Evolutionary conservation across 2,888 invertebrate genomes (phyloP).

Genomic region (Pterostichus niger): DNA sequence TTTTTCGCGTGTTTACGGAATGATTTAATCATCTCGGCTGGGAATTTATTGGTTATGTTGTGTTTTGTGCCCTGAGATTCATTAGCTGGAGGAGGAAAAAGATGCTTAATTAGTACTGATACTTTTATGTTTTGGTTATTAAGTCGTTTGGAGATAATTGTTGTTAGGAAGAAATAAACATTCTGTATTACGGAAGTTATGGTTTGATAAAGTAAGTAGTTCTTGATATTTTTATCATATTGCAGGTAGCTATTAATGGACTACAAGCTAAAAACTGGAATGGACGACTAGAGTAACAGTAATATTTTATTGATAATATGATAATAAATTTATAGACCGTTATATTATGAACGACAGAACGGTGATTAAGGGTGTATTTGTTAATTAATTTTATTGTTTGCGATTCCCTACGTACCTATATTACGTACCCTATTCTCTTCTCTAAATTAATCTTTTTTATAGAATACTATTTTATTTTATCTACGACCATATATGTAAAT

Average conservation of each 20-base stretch:
- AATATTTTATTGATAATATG: no score
- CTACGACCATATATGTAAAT: no score
- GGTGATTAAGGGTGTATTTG: no score
- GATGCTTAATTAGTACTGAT: neutral
- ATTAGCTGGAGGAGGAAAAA: slow-evolving; percentile 2
- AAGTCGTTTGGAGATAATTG: slow-evolving; percentile 14
- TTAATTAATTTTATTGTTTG: no score
- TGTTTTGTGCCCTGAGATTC: neutral
- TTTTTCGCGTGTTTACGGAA: slow-evolving; percentile 19
- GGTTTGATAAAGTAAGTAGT: slow-evolving; percentile 1
- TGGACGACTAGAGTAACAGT: no score
- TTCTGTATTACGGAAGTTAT: slow-evolving; percentile 1
- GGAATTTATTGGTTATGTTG: slow-evolving; percentile 35
- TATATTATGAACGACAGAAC: no score
- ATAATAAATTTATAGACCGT: no score
- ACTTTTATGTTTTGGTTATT: neutral
- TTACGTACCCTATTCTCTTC: no score
- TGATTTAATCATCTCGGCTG: slow-evolving; percentile 44
- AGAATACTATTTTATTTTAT: no score
- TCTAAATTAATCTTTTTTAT: neutral
- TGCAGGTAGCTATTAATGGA: slow-evolving; percentile 5
- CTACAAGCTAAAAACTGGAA: neutral
- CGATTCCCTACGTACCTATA: no score
- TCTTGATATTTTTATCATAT: neutral
- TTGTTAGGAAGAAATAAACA: neutral